Base-by-base conservation (phyloP, 2,888 invertebrate genomes). In the Flabesymbios commensalis region DNA sequence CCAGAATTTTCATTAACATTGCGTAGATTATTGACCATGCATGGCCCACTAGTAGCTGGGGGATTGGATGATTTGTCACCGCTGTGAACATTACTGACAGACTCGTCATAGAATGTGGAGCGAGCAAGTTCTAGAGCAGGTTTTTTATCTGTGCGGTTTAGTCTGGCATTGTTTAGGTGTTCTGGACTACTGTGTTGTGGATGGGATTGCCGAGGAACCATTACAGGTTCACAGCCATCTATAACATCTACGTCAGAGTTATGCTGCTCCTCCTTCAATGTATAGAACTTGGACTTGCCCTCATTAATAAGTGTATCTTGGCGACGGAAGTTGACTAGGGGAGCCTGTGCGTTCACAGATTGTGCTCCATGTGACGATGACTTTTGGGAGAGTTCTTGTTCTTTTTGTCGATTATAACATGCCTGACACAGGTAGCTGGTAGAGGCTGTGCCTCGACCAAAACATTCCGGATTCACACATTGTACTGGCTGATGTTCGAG, bases 341-440 rank as follows among this genome's bases (percentile, higher is more conserved):
- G 39, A n/a, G 10, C 39, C 10, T 10, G 39, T 14, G 39, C 39
- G 39, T 36, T 36, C n/a, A n/a, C 45, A 22, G 7, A 7, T 14
- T 10, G n/a, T 10, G 14, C 24, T 7, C 24, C 45, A 10, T 7
- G 7, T 7, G 14, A 14, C n/a, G 24, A 22, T 10, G 45, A 14
- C 24, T 24, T 10, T 14, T 36, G 39, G 39, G 10, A 14, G 39
- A 75, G 56, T 28, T 74, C 72, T 42, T 83, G 79, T 43, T 77
- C 71, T 61, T 80, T 81, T 69, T 86, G 86, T 58, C 82, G 81
- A 36, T 83, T 78, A 67, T 78, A 86, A 72, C 87, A 83, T 67
- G 82, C 74, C 59, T 82, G 68, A 75, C 86, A 83, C 79, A 87
- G 74, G 78, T 87, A 84, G 69, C 83, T 79, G 63, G 86, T 85